Percentiles rank a stretch among this genome's conserved stretches.
phyloP scores from a whole-genome alignment of 2,888 invertebrate genomes.

The Ormia ochracea region DNA sequence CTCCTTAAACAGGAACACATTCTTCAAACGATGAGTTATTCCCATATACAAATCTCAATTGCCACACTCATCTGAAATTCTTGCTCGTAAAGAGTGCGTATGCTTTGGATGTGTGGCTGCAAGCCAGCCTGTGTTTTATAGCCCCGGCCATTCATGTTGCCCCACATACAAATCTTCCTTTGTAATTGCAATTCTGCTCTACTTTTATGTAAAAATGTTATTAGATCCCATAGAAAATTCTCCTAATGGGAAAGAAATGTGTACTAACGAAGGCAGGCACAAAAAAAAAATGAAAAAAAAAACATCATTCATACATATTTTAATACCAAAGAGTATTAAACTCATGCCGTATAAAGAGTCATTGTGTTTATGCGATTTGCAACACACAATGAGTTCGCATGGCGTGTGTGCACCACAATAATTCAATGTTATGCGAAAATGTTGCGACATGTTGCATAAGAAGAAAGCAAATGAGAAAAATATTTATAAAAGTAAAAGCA shows the following conservation, averaged over 20 bases:
- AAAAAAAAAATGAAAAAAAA: neutral
- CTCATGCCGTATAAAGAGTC: conserved; percentile 1
- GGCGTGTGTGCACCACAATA: conserved; percentile 36
- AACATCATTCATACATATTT: conserved; percentile 22
- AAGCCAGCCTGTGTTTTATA: neutral
- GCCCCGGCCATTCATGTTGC: conserved; percentile 16
- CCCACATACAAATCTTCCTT: conserved; percentile 47
- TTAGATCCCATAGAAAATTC: conserved; percentile 35
- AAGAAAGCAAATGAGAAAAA: conserved; percentile 31
- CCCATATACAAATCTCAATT: conserved; percentile 25
- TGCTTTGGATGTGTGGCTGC: neutral
- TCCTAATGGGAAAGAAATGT: conserved; percentile 5
- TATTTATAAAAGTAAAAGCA: conserved; percentile 55
- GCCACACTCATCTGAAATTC: neutral
- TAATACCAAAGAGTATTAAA: conserved; percentile 53
- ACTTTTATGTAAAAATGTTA: conserved; percentile 39
- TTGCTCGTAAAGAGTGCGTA: neutral
- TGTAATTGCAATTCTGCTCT: conserved; percentile 48
- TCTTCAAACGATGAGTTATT: neutral
- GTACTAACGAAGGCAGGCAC: conserved; percentile 2
- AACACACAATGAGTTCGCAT: conserved; percentile 22
- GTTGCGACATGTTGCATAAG: conserved; percentile 48
- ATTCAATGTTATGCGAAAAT: conserved; percentile 54
- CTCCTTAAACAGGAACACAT: neutral
- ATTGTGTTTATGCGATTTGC: conserved; percentile 22